These are phyloP conservation scores for Gryon sp. DNA, from an alignment of 1,140 invertebrate species.

Conservation along the genomic window DNA sequence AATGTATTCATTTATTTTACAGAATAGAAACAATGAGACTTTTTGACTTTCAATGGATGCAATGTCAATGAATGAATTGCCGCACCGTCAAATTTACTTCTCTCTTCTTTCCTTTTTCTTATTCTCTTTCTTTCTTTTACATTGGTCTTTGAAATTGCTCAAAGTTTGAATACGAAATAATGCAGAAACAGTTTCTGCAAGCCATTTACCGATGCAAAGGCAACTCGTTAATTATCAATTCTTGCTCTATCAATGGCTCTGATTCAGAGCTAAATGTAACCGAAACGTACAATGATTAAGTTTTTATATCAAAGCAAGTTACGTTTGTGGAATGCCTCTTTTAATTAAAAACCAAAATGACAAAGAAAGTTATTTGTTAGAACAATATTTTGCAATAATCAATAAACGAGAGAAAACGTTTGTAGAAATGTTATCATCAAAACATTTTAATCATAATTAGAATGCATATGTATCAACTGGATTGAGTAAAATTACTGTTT, in stretches of 20 bases:
- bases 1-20: slow-evolving; percentile 44
- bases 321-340: no score
- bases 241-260: slow-evolving; percentile 1
- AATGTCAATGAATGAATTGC: slow-evolving; percentile 37
- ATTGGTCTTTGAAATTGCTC: slow-evolving; percentile 17
- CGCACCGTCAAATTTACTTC: slow-evolving; percentile 2
- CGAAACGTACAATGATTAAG: no score
- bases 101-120: no score
- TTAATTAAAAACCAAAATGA: no score
- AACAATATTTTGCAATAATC: no score
- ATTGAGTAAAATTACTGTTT: neutral
- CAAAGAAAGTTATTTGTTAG: no score
- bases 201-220: slow-evolving; percentile 51
- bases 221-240: slow-evolving; percentile 51
- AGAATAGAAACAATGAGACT: slow-evolving; percentile 45
- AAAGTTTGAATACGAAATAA: slow-evolving; percentile 45
- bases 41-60: slow-evolving; percentile 38
- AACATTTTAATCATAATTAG: neutral
- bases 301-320: no score
- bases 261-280: slow-evolving; percentile 15
- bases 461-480: neutral
- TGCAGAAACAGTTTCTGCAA: slow-evolving; percentile 53
- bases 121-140: neutral
- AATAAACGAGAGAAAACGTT: no score
- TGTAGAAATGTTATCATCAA: no score